Evolutionary conservation across 1,140 invertebrate species (phyloP), one percentile per base, ranked within the genome.

Genomic region (Asobara japonica): DNA sequence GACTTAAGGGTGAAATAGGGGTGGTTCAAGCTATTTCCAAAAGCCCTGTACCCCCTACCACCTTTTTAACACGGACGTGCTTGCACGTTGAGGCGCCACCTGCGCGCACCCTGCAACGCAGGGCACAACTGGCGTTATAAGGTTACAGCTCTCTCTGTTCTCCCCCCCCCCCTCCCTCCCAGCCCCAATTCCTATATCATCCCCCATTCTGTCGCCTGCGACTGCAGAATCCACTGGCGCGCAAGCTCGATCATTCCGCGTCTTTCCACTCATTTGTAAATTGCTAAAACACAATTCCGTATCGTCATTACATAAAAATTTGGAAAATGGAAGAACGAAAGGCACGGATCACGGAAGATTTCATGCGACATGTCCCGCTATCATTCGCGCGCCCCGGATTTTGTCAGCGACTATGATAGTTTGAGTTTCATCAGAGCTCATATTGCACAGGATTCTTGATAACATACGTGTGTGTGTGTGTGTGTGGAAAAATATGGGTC

Each of bases 41-140:
- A 41, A 18, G 22, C 41, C 66, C 66, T 65, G 31, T 25, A 48
- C 41, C 29, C 60, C 25, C 25, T 27, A 27, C 66, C 61, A 18
- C 62, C 70, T 45, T 61, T 64, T 27, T 36, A 62, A 41, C 69
- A 64, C 18, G 33, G 31, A 25, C 20, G 45, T 51, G 36, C 25
- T 29, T 29, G 62, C 65, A 69, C 27, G 66, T 27, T 31, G 69
- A 48, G 74, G 69, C 74, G 74, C 69, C 74, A 75, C 70, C 69
- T 75, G 74, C 61, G 61, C 51, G 11, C 38, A 69, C 61, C 31
- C 60, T 45, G 41, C 48, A 56, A 68, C 48, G 51, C 69, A 51
- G 61, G 60, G 51, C 68, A 45, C 48, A 64, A 51, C 61, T 66
- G 69, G 5, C 73, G 51, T 65, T 65, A 73, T 73, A 73, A 56